Evolutionary conservation across 2,888 invertebrate species (phyloP), one percentile per base, ranked within the genome.

Genomic region (Neoscelio sp.): DNA sequence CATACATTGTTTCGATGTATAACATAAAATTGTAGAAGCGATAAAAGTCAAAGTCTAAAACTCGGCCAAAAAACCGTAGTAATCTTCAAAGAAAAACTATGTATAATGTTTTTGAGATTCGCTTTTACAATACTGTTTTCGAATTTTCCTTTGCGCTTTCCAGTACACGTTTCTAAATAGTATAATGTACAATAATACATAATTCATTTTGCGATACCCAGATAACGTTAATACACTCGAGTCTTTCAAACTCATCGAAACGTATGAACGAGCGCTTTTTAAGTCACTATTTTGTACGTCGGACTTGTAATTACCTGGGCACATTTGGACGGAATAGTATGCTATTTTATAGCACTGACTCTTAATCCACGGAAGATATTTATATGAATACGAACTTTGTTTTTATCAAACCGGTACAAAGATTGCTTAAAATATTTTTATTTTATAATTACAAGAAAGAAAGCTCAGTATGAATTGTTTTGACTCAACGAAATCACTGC

Each of bases 251-350:
- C 7, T 62, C 8, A 13, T 62, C 40, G 10, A 74, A 56, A 65
- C 40, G 38, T 74, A 52, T 65, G 46, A 60, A 42, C 12, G 44
- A 74, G 65, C 58, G 26, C 46, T 74, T 74, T 44, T 50, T 67
- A 67, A 67, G 67, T 74, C 74, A 75, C 75, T 52, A 1, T 50
- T 67, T 67, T 75, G 67, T 75, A 67, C 67, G 38, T 42, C 44
- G 18, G 46, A 67, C 60, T 60, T 75, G 30, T 3, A 18, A 67
- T 65, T 54, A 78, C 26, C 67, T 70, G 78, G 65, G 71, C 54
- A 67, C 60, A 44, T 52, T 18, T 78, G 78, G 78, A 78, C 78
- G 78, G 78, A 78, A 60, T 78, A 54, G 40, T 48, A 40, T 73
- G 64, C 67, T 78, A 77, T 65, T 58, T 40, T 38, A 76, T 60